A percentile compares a stretch with the other conserved stretches of the same genome.
phyloP scores from a whole-genome alignment of 2,113 vertebrate species.

The Himantopus leucocephalus region DNA sequence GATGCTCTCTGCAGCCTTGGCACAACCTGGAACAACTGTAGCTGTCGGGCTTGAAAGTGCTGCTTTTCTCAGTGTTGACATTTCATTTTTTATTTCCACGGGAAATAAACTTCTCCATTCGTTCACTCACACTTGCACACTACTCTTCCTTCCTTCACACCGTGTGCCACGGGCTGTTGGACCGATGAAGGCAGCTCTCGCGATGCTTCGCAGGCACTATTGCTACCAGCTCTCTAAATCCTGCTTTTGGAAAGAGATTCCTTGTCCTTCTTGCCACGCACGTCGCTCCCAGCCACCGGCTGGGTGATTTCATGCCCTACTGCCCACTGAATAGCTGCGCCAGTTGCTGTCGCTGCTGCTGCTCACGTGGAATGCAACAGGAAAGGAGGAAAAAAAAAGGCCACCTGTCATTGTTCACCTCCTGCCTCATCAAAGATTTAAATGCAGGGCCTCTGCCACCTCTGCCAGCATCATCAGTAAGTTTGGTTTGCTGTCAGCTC shows the following conservation, averaged over 20 bases:
- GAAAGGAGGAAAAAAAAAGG: not conserved
- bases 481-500: not conserved
- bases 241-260: not conserved
- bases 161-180: not conserved
- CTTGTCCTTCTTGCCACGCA: not conserved
- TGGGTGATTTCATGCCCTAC: not conserved
- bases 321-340: not conserved
- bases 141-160: not conserved
- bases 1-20: not conserved
- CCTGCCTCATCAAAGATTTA: not conserved
- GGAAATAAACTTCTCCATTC: not conserved
- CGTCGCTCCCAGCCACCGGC: not conserved
- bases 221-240: not conserved
- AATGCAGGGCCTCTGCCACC: not conserved
- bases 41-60: not conserved
- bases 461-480: not conserved
- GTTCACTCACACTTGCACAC: not conserved
- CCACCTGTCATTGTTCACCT: not conserved
- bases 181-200: not conserved
- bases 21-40: not conserved
- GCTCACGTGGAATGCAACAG: not conserved
- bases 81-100: not conserved
- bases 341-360: not conserved
- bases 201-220: fast-evolving
- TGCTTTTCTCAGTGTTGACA: not conserved